A percentile compares a stretch with the other conserved stretches of the same genome.
Evolutionary conservation across 37 sponge, comb jelly and placozoan genomes (phyloP).

Genomic region (Beroe forskalii): DNA sequence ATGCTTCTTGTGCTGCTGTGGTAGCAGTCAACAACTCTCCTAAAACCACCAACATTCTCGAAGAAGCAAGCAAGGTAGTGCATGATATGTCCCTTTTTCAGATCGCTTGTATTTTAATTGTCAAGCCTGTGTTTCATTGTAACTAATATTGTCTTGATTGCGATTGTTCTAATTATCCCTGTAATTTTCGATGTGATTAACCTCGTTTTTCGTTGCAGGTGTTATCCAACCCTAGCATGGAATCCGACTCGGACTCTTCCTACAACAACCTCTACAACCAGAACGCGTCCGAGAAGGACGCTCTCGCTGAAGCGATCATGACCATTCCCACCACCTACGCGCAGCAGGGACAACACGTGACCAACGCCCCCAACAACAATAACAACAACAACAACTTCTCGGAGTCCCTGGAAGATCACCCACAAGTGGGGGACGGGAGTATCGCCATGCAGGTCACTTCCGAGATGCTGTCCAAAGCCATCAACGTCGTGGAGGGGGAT

Average conservation of each 20-base stretch:
- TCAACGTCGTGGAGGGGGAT: slow-evolving; percentile 64
- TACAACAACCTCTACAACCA: not conserved
- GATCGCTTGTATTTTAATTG: not conserved
- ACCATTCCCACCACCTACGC: slow-evolving; percentile 51
- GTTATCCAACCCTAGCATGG: slow-evolving; percentile 26
- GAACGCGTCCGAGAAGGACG: slow-evolving; percentile 2
- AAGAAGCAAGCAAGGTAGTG: slow-evolving; percentile 58
- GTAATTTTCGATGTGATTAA: too few relatives aligned
- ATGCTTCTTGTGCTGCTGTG: not conserved
- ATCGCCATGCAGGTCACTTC: slow-evolving; percentile 32
- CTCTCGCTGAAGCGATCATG: slow-evolving; percentile 50
- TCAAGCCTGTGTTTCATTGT: not conserved
- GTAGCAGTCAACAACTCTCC: slow-evolving; percentile 23
- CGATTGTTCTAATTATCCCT: too few relatives aligned
- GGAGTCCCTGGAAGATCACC: not conserved
- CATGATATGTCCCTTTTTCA: not conserved
- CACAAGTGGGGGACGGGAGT: not conserved
- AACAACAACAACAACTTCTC: not conserved
- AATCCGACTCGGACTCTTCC: not conserved
- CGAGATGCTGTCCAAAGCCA: slow-evolving; percentile 53
- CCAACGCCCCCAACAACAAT: not conserved
- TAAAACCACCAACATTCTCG: slow-evolving; percentile 52
- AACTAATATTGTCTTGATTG: too few relatives aligned
- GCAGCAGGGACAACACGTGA: slow-evolving; percentile 10
- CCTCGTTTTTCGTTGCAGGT: slow-evolving; percentile 37